Evolutionary conservation across 2,113 vertebrate species (phyloP), one percentile per base, ranked within the genome.

Genomic region (Centropristis striata): DNA sequence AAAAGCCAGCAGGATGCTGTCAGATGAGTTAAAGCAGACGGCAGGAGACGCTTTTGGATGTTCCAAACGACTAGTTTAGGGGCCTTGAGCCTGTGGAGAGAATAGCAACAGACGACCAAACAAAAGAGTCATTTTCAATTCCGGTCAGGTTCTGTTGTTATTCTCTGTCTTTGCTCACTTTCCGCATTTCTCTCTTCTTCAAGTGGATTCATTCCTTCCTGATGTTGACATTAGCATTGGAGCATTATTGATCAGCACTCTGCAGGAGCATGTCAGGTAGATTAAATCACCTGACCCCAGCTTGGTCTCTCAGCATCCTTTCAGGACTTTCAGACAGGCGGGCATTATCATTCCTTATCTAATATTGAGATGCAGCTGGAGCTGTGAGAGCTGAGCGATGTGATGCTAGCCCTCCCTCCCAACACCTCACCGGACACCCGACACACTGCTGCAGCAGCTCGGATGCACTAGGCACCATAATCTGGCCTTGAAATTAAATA

Each of bases 271-370:
- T 78, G 89, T 83, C 90, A 85, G 84, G 78, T 89, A 92, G 84
- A 95, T 93, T 91, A 89, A 90, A 94, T 92, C 86, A 88, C 70
- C 89, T 92, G 91, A 92, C 89, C 88, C 84, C 58, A 32, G 28
- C 49, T 74, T 65, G 71, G 67, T 78, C 81, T 71, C 69, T 58
- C 47, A 51, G 70, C 83, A 71, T 86, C 65, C 64, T 25, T 47
- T 54, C 58, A 51, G 61, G 72, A 63, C 46, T 58, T 66, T 58
- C n/a, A 27, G 67, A 77, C 53, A 71, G 65, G 41, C 46, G 9
- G 41, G 68, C 66, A 32, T 91, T 68, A 54, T 61, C 0, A 13
- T 57, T 76, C 25, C 72, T 80, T 86, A 85, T 81, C 83, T 75
- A 51, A 79, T 47, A 60, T 18, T 47, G 67, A 53, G 63, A 83